Evolutionary conservation across 2,797 vertebrate species (phyloP).

Genomic region (Gymnothorax javanicus): DNA sequence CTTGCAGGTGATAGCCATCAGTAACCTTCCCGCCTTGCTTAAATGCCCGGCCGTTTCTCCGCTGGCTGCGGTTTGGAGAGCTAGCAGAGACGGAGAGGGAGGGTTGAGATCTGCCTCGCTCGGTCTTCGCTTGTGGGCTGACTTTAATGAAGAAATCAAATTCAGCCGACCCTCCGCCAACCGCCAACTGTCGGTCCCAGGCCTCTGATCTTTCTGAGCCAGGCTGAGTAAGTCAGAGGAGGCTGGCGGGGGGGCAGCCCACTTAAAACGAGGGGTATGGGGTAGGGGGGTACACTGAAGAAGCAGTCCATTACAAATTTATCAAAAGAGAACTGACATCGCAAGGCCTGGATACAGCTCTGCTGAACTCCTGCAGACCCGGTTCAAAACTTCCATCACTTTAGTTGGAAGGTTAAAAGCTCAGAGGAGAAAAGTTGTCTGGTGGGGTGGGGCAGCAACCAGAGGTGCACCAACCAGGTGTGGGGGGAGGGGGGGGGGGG

Average conservation of each 20-base stretch:
- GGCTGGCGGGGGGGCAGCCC: background rate
- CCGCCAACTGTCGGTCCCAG: background rate
- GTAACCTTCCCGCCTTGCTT: background rate
- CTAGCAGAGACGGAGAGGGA: background rate
- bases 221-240: background rate
- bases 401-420: conserved; percentile 45
- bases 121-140: background rate
- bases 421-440: conserved; percentile 40
- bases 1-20: conserved; percentile 4
- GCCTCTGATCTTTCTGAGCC: background rate
- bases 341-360: background rate
- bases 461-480: conserved; percentile 51
- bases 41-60: background rate
- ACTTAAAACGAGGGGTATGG: background rate
- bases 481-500: conserved; percentile 22
- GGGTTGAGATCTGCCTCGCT: background rate
- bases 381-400: conserved; percentile 16
- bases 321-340: conserved; percentile 43
- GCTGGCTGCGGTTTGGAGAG: background rate
- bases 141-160: conserved; percentile 15
- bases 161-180: background rate
- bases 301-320: conserved; percentile 51
- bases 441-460: conserved; percentile 30
- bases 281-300: background rate
- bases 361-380: background rate